Base-by-base conservation (phyloP, 1,140 invertebrate species). In the Diorhabda carinulata region DNA sequence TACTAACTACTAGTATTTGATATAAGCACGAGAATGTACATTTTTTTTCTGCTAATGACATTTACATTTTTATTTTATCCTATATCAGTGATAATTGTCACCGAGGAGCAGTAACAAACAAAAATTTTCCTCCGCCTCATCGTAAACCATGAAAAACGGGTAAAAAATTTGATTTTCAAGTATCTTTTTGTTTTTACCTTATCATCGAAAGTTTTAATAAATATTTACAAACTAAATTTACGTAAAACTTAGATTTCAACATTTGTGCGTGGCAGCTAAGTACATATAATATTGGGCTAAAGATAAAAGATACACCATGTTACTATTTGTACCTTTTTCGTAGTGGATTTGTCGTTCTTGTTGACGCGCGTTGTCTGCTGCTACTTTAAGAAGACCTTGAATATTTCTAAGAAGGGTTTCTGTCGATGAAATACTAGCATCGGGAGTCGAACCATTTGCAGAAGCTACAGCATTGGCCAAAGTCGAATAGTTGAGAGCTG, bases 321-420 rank as follows among this genome's bases (percentile, higher is more conserved):
- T 81, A 70, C 80, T 81, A 76, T 81, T 81, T 78, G 80, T 84
- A 97, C 96, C 94, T 95, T 96, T 97, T 84, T 98, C 95, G 82
- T 95, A 94, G 86, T 92, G 95, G 81, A 96, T 93, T 83, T 97
- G 94, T 73, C 94, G 87, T 81, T 98, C 95, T 82, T 97, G 94
- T 79, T 97, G 95, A 72, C 95, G 87, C 45, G 95, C 95, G 85
- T 97, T 97, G 83, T 97, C 95, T 5, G 94, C 94, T 6, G 95
- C 96, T 59, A 97, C 94, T 83, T 97, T 96, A 58, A 97, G 88
- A 69, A 97, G 87, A 40, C 95, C 95, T 83, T 97, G 94, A 77
- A 98, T 97, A 82, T 98, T 98, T 73, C 95, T 87, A 61, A 97
- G 87, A 59, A 98, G 86, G 57, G 94, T 96, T 83, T 97, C 95